Evolutionary conservation across 1,140 invertebrate species (phyloP), one percentile per base, ranked within the genome.

Genomic region (Sycobia sp.): DNA sequence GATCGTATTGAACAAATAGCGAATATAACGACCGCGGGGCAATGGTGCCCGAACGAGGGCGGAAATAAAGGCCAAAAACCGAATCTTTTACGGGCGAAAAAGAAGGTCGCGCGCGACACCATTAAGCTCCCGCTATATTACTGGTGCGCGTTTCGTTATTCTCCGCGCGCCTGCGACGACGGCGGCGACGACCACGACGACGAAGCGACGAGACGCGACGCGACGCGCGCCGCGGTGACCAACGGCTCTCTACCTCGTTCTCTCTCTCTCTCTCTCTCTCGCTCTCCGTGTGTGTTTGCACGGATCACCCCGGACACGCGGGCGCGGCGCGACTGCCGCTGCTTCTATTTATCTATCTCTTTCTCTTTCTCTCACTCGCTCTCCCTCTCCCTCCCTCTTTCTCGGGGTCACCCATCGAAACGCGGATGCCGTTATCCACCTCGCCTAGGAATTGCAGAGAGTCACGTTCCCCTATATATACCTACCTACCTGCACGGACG

Each of bases 341-440:
- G 18, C 44, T 18, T 3, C 36, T 16, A 44, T 27, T 22, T 39
- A 29, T 27, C 22, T 50, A 32, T 22, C 16, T 49, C 47, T 50
- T 23, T 50, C 57, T 58, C 36, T n/a, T n/a, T n/a, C n/a, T n/a
- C n/a, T n/a, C n/a, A 20, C 5, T 8, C 46, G 41, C 57, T 49
- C 56, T 38, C 36, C 13, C 56, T 27, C 32, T 39, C 44, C 18
- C 22, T 50, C 44, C 16, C 16, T 49, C 47, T 50, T 23, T 50
- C 57, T 58, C 36, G 47, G 59, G 59, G 59, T 62, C 59, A 62
- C 51, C 14, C 50, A 36, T 55, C 60, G 51, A 62, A 62, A 56
- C 51, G 50, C 32, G 60, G 56, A 49, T 62, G 55, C 60, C 60
- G 60, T 62, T 62, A 62, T 62, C 23, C 32, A 54, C 50, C 51